phyloP scores from a whole-genome alignment of 2,888 invertebrate genomes.

The Standfussiana lucernea region DNA sequence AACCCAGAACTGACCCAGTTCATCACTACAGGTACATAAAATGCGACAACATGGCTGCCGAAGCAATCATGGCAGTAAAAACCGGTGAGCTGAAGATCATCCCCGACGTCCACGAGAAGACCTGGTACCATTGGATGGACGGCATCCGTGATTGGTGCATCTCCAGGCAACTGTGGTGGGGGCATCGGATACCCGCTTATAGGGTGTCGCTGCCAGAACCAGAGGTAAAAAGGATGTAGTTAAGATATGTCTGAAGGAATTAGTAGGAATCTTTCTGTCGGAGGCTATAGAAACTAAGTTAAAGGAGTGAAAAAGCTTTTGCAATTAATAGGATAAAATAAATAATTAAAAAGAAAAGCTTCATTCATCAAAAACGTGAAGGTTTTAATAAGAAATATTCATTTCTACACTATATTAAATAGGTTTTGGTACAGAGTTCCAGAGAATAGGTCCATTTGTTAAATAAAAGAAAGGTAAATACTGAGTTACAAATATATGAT shows the following conservation, averaged over 20 bases:
- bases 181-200: constrained; percentile 99
- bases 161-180: constrained; percentile 99
- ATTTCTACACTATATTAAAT: background rate
- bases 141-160: constrained; percentile 99
- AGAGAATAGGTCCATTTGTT: background rate
- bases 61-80: constrained; percentile 95
- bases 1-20: background rate
- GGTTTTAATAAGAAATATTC: background rate
- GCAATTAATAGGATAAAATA: background rate
- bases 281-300: background rate
- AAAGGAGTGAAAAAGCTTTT: background rate
- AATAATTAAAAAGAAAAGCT: background rate
- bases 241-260: background rate
- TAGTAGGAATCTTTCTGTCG: background rate
- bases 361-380: background rate
- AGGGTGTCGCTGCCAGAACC: constrained; percentile 87
- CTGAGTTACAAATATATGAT: background rate
- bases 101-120: constrained; percentile 97
- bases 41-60: constrained; percentile 96
- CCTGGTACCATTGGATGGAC: constrained; percentile 99
- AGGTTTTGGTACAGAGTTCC: background rate
- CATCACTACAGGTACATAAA: constrained; percentile 93
- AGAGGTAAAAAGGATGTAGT: constrained; percentile 63
- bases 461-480: background rate
- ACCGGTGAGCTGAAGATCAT: constrained; percentile 96